phyloP scores from a whole-genome alignment of 2,888 invertebrate genomes.

The Lepidocyrtoides sp. region DNA sequence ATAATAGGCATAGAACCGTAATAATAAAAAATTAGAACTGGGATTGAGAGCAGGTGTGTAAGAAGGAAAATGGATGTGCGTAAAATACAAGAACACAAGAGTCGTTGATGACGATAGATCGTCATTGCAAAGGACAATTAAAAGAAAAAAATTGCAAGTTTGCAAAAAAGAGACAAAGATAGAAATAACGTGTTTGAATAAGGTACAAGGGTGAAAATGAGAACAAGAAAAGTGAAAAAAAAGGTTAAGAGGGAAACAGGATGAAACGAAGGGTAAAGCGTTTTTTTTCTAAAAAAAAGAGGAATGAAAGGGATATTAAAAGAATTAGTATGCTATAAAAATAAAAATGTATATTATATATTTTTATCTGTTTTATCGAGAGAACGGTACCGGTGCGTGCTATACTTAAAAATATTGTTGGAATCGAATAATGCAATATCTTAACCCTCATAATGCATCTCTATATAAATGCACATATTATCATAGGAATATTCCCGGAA shows the following conservation, averaged over 20 bases:
- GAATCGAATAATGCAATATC: too few relatives aligned
- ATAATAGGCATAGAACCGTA: not conserved
- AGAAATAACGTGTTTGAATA: not conserved
- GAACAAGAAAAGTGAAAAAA: not conserved
- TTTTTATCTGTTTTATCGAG: not conserved
- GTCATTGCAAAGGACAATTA: conserved; percentile 18
- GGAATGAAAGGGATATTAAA: not conserved
- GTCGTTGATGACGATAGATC: conserved; percentile 12
- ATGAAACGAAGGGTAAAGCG: not conserved
- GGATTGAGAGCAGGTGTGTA: not conserved
- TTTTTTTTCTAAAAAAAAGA: not conserved
- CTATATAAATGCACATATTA: too few relatives aligned
- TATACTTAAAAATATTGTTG: not conserved
- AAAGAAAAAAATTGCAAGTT: not conserved
- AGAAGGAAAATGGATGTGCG: conserved; percentile 8
- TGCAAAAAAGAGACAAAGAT: not conserved
- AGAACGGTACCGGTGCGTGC: not conserved
- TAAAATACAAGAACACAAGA: conserved; percentile 21
- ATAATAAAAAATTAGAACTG: conserved; percentile 19
- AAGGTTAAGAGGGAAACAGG: not conserved
- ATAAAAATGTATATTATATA: too few relatives aligned
- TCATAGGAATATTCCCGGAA: not conserved
- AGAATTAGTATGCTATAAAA: too few relatives aligned
- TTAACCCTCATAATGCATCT: too few relatives aligned
- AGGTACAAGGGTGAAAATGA: not conserved